Base-by-base conservation (phyloP, 2,113 vertebrate species). In the Perognathus longimembris region DNA sequence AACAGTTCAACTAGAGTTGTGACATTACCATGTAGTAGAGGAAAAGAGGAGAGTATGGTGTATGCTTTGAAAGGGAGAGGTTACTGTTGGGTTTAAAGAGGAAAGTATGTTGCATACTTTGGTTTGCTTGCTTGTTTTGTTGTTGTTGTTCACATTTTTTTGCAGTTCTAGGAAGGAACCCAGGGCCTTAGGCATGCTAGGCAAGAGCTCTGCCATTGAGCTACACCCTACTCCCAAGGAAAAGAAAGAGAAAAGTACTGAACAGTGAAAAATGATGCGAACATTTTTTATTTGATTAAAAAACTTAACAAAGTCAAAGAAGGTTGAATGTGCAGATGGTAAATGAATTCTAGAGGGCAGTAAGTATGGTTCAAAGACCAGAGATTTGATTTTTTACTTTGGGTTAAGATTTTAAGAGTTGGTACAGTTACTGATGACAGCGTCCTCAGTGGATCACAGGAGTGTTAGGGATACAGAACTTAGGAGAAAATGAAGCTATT, bases 191-290 rank as follows among this genome's bases (percentile, higher is more conserved):
- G 8, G 50, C 17, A 54, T 8, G 50, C 50, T 54, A 54, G 17
- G 50, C 50, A 54, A 8, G n/a, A n/a, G n/a, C n/a, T 54, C 50
- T 54, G 50, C 50, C 50, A 54, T 17, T 54, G 50, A 54, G 50
- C 50, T 54, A 15, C 17, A 54, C 50, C 50, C 17, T 17, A 54
- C 8, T 17, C 50, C 50, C 17, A 8, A 54, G 17, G n/a, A n/a
- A n/a, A n/a, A n/a, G n/a, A 85, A 84, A 84, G 64, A 34, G 22
- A 5, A 22, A 69, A 42, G 36, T 77, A 90, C 64, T 17, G 22
- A 10, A 61, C 76, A 61, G n/a, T 89, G n/a, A 54, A 84, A 88
- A 71, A 84, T 84, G 15, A 54, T 73, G 34, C 71, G 73, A 88
- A 61, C 61, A 61, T 45, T 22, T 63, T 42, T 66, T 1, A 81